These are phyloP conservation scores for Chrysolina haemoptera DNA, from an alignment of 2,888 invertebrate species.

Conservation along the genomic window DNA sequence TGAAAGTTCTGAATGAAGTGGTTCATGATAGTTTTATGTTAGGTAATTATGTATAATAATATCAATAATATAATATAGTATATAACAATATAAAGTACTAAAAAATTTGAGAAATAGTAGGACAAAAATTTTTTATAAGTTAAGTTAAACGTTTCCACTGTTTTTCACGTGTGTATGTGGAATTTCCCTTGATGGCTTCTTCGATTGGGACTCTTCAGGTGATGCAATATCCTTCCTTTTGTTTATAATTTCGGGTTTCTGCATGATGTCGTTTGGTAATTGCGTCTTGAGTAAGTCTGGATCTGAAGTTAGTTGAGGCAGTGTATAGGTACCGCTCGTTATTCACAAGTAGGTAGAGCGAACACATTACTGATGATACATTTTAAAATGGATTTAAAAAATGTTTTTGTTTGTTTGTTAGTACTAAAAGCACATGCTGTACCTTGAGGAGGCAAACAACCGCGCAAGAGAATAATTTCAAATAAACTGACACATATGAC, in stretches of 20 bases:
- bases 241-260: not conserved
- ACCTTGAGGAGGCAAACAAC: too few relatives aligned
- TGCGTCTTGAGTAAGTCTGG: not conserved
- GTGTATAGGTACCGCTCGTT: not conserved
- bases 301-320: not conserved
- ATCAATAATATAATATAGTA: too few relatives aligned
- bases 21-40: conserved; percentile 5
- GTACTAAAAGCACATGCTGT: too few relatives aligned
- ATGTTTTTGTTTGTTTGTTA: too few relatives aligned
- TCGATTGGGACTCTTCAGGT: not conserved
- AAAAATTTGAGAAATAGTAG: not conserved
- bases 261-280: not conserved
- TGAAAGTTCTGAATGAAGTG: conserved; percentile 7
- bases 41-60: not conserved
- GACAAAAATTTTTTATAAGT: not conserved
- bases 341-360: not conserved
- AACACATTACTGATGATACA: too few relatives aligned
- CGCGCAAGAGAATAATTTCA: too few relatives aligned
- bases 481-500: too few relatives aligned
- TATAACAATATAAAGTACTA: not conserved
- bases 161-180: not conserved
- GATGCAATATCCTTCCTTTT: not conserved
- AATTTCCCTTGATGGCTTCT: conserved; percentile 2
- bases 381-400: too few relatives aligned
- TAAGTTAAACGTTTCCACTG: not conserved